A percentile compares a stretch with the other conserved stretches of the same genome.
Evolutionary conservation across 2,113 vertebrate genomes (phyloP).

Genomic region (Ondatra zibethicus): DNA sequence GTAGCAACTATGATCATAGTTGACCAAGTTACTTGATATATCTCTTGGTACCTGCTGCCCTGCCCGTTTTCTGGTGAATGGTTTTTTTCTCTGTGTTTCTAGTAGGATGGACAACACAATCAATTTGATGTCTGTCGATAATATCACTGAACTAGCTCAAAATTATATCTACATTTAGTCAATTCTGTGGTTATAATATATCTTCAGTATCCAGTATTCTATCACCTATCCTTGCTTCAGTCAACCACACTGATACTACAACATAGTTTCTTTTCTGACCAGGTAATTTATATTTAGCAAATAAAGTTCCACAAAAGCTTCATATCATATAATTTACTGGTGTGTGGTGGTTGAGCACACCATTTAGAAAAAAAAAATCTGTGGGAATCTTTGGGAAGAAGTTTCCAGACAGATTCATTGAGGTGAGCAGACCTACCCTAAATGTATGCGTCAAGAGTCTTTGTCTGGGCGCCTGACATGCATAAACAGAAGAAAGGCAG

Average conservation of each 20-base stretch:
- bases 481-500: background rate
- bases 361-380: background rate
- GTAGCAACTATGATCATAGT: background rate
- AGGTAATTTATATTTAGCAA: background rate
- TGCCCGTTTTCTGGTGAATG: background rate
- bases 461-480: background rate
- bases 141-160: background rate
- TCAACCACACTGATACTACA: too few species aligned
- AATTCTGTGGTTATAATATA: background rate
- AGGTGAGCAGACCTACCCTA: background rate
- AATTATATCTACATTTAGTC: background rate
- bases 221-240: background rate
- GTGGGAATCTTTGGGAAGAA: background rate
- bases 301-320: background rate
- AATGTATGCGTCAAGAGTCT: background rate
- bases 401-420: background rate
- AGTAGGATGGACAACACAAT: background rate
- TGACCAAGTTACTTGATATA: background rate
- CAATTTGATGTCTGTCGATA: background rate
- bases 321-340: background rate
- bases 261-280: background rate
- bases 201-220: background rate
- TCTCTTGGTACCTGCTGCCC: background rate
- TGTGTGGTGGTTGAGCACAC: background rate
- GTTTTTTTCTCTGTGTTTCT: background rate